Base-by-base conservation (phyloP, 2,797 vertebrate species). In the Poecilia gillii region DNA sequence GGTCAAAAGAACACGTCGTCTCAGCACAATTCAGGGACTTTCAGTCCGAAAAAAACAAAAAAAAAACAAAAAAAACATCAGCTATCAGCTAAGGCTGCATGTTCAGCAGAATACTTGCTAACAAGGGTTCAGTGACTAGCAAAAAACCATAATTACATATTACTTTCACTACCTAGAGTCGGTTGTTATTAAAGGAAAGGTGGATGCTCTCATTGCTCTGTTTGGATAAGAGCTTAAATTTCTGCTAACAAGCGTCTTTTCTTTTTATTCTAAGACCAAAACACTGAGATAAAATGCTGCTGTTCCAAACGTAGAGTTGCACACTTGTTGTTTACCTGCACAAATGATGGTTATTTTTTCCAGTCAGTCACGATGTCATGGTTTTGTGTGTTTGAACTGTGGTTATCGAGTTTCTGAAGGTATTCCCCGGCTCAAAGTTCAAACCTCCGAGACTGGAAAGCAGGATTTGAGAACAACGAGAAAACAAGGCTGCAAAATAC, bases 31-130 rank as follows among this genome's bases (percentile, higher is more conserved):
- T 20, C 0, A 3, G 25, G 11, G 51, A 23, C 39, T 72, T 72
- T 55, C 1, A 18, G 5, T 36, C 14, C 0, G 0, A 11, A 53
- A n/a, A 28, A n/a, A 12, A 64, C 3, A 39, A 0, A 41, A 5
- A 41, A 41, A n/a, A n/a, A n/a, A n/a, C n/a, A n/a, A n/a, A 55
- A 81, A 84, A 28, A 25, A 0, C 76, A 9, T 78, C 73, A 73
- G 80, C 80, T 64, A 0, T 66, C 7, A 2, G 13, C 8, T 25
- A 6, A 0, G 20, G 46, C 20, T 4, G 6, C 46, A 49, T 14
- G 36, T 23, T 76, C 74, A 77, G 49, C 75, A 36, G 18, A 18
- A 1, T 3, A 51, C 6, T 18, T 2, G 6, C 25, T 7, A 31
- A 45, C 33, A 1, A 43, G n/a, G 5, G 31, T 66, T 55, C 66